phyloP scores from a whole-genome alignment of 2,113 vertebrate genomes.

The Epinephelus moara region DNA sequence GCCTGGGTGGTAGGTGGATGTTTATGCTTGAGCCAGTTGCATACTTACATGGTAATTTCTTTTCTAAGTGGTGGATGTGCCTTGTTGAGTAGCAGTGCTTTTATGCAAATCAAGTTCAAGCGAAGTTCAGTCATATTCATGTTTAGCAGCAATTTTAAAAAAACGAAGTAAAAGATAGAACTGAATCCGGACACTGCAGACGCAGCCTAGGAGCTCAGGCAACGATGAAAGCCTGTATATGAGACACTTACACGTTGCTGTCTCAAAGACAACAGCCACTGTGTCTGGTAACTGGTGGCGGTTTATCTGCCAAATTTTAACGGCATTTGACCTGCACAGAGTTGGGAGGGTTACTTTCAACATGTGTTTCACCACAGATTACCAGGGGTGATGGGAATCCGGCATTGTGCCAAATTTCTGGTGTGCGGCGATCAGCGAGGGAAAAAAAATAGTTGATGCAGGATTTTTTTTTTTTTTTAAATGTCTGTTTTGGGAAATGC shows the following conservation, averaged over 20 bases:
- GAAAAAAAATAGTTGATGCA: too few relatives aligned
- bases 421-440: too few relatives aligned
- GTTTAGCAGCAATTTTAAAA: not conserved
- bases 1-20: not conserved
- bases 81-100: not conserved
- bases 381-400: too few relatives aligned
- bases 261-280: not conserved
- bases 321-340: not conserved
- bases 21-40: conserved; percentile 1
- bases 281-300: not conserved
- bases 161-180: not conserved
- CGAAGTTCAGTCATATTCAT: not conserved
- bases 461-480: too few relatives aligned
- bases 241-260: not conserved
- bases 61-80: not conserved
- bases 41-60: conserved; percentile 10
- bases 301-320: not conserved
- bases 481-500: too few relatives aligned
- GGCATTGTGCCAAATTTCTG: too few relatives aligned
- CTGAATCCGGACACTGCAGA: not conserved
- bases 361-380: too few relatives aligned
- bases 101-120: conserved; percentile 16
- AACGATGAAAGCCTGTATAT: not conserved
- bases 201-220: too few relatives aligned
- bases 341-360: too few relatives aligned